Conservation (phyloP, 1,140 invertebrate species). For the Sitodiplosis mosellana region DNA sequence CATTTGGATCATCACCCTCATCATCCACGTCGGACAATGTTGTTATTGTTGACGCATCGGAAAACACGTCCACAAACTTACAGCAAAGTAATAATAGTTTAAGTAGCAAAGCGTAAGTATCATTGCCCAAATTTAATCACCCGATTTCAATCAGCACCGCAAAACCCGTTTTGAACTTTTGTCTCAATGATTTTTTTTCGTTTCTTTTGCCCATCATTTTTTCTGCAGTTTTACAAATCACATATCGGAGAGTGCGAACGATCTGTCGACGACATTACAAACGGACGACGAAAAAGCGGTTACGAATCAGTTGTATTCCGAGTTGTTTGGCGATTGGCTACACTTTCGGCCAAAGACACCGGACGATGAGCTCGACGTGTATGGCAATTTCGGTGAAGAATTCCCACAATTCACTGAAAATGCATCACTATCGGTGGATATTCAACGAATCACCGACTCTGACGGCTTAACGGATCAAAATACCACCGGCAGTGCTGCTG, state of each 20-base stretch:
- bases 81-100: not conserved
- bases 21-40: too few species aligned
- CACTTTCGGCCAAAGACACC: slow-evolving; percentile 60
- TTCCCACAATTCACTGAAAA: slow-evolving; percentile 28
- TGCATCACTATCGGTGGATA: slow-evolving; percentile 36
- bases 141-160: too few species aligned
- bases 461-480: slow-evolving; percentile 12
- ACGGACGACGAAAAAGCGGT: not conserved
- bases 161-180: too few species aligned
- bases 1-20: too few species aligned
- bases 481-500: slow-evolving; percentile 16
- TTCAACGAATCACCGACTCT: slow-evolving; percentile 20
- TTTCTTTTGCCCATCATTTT: too few species aligned
- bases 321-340: slow-evolving; percentile 31
- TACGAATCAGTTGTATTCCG: slow-evolving; percentile 10
- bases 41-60: too few species aligned
- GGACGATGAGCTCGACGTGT: slow-evolving; percentile 20
- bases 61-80: not conserved
- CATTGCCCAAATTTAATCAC: too few species aligned
- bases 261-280: not conserved
- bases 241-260: too few species aligned
- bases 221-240: too few species aligned
- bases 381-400: slow-evolving; percentile 18
- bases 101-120: not conserved
- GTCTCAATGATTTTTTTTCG: too few species aligned